Evolutionary conservation across 2,113 vertebrate genomes (phyloP).

Genomic region (Tiliqua scincoides): DNA sequence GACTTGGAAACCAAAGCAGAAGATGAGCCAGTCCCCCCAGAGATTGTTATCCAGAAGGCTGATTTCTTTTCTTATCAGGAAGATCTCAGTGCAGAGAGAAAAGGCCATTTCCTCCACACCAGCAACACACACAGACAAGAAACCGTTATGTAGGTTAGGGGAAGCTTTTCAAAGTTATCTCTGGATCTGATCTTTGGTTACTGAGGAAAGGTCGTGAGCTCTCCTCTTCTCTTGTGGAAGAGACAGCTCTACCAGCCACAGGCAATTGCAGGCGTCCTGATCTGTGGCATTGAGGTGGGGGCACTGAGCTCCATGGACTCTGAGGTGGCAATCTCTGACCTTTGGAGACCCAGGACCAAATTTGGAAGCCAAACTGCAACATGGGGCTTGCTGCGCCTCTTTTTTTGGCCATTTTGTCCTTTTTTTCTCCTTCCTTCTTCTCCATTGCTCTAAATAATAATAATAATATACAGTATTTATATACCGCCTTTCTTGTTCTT

Average conservation of each 20-base stretch:
- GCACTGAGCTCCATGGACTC: background rate
- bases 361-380: too few species aligned
- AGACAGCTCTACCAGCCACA: background rate
- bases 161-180: constrained; percentile 51
- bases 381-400: too few species aligned
- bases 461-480: too few species aligned
- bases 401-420: too few species aligned
- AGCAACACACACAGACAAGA: background rate
- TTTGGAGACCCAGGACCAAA: too few species aligned
- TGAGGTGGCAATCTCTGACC: background rate
- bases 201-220: constrained; percentile 50
- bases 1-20: too few species aligned
- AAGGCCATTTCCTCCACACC: constrained; percentile 11
- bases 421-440: too few species aligned
- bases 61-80: background rate
- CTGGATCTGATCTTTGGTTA: constrained; percentile 34
- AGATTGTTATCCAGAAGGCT: constrained; percentile 59
- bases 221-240: constrained; percentile 13
- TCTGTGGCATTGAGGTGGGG: background rate
- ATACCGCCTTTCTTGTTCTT: too few species aligned
- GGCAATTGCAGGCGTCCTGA: background rate
- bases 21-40: background rate
- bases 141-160: constrained; percentile 38
- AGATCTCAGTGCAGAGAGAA: background rate
- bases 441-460: too few species aligned